These are phyloP conservation scores for Brachyistius frenatus DNA, from an alignment of 2,113 vertebrate genomes.

Conservation along the genomic window DNA sequence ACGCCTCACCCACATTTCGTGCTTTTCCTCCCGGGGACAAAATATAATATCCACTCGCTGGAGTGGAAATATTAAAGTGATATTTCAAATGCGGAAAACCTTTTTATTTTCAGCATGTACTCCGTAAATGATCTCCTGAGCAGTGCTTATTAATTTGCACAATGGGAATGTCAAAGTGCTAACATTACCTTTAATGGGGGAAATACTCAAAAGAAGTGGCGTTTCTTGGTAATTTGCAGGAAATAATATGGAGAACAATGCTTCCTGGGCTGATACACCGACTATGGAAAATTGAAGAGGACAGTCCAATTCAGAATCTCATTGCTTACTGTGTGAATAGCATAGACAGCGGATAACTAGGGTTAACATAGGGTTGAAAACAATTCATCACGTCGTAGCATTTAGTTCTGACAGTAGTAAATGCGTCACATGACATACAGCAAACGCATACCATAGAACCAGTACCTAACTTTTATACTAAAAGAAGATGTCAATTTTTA, in stretches of 20 bases:
- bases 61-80: conserved; percentile 62
- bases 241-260: conserved; percentile 8
- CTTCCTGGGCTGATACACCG: conserved; percentile 16
- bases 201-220: conserved; percentile 28
- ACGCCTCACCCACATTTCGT: conserved; percentile 28
- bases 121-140: conserved; percentile 40
- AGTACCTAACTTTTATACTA: too few species aligned
- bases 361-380: conserved; percentile 2
- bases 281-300: conserved; percentile 11
- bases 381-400: neutral
- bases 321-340: conserved; percentile 4
- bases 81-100: conserved; percentile 56
- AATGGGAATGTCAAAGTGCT: conserved; percentile 18
- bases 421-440: neutral
- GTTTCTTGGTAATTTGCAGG: conserved; percentile 40
- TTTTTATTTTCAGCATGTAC: conserved; percentile 53
- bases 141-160: conserved; percentile 53
- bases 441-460: too few species aligned
- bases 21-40: conserved; percentile 34
- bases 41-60: conserved; percentile 25
- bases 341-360: neutral
- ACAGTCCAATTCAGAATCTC: conserved; percentile 16
- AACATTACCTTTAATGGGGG: conserved; percentile 23
- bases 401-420: neutral
- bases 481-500: too few species aligned